Conservation (phyloP, 1,140 invertebrate species). For the Hetaerina americana region DNA sequence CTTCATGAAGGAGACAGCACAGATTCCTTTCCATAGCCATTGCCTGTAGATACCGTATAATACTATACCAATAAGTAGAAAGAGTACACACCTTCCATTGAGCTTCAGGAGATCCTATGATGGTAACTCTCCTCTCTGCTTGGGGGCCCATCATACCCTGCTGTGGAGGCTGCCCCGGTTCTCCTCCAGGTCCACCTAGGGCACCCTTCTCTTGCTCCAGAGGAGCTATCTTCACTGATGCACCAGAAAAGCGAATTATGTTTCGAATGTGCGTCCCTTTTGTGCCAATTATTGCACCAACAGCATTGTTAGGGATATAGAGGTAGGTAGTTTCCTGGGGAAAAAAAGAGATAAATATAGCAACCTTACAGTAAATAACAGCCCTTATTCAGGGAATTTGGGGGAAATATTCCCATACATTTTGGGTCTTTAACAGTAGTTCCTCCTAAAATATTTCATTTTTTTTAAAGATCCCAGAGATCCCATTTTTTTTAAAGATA, state of each 20-base stretch:
- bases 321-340: conserved; percentile 79
- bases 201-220: conserved; percentile 62
- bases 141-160: conserved; percentile 41
- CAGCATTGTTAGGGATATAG: conserved; percentile 93
- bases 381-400: no score
- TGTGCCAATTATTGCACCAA: conserved; percentile 94
- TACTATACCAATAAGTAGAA: not conserved
- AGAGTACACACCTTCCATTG: conserved; percentile 78
- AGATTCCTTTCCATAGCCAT: no score
- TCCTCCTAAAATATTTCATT: no score
- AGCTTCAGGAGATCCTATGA: conserved; percentile 76
- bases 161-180: conserved; percentile 19
- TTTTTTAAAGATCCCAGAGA: no score
- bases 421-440: no score
- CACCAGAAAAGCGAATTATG: conserved; percentile 91
- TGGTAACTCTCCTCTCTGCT: conserved; percentile 86
- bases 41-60: not conserved
- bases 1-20: no score
- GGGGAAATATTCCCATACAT: no score
- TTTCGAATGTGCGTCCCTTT: conserved; percentile 93
- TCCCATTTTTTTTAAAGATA: no score
- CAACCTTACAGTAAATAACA: no score
- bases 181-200: not conserved
- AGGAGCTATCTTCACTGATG: conserved; percentile 84
- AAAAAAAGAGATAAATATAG: conserved; percentile 8